Base-by-base conservation (phyloP, 2,113 vertebrate species). In the Crypturellus undulatus region DNA sequence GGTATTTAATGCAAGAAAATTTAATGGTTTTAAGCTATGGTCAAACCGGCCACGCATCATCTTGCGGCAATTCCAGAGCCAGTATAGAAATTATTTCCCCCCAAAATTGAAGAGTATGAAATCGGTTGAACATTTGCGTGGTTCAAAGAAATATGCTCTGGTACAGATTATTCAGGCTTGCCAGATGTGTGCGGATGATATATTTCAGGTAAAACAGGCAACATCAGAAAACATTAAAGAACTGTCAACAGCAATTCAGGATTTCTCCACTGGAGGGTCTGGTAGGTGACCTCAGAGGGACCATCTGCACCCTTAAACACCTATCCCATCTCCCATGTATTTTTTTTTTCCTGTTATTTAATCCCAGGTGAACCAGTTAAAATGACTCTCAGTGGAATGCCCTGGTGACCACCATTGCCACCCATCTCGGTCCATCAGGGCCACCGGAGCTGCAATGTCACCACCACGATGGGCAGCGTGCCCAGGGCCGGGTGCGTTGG, bases 1-100 rank as follows among this genome's bases (percentile, higher is more conserved):
- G 9, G 90, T 40, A 34, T 86, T 90, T 80, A 93, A 78, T 30
- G 84, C 42, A 56, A 60, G 73, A 24, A 81, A 88, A 84, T 52
- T 1, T n/a, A 95, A 64, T 16, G 12, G 62, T 43, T 86, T 58
- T 22, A 13, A 2, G 10, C 8, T 42, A 77, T 84, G 56, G 59
- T 77, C 90, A 83, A 32, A 9, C 63, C 45, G 25, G 64, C 87
- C 71, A 42, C 28, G 40, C 21, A 34, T 34, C 59, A 47, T 17
- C 2, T 43, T 70, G 72, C 30, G 65, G 45, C 45, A 30, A 63
- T 26, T 59, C 76, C 40, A 42, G 67, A 64, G 6, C 45, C 47
- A 4, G 20, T 17, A 63, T 12, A 15, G 69, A 15, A 72, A 43
- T 10, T 0, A 12, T 84, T 77, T 85, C 88, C 68, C 68, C 78